These are phyloP conservation scores for Stegodyphus mimosarum DNA, from an alignment of 1,140 invertebrate genomes.

Conservation along the genomic window DNA sequence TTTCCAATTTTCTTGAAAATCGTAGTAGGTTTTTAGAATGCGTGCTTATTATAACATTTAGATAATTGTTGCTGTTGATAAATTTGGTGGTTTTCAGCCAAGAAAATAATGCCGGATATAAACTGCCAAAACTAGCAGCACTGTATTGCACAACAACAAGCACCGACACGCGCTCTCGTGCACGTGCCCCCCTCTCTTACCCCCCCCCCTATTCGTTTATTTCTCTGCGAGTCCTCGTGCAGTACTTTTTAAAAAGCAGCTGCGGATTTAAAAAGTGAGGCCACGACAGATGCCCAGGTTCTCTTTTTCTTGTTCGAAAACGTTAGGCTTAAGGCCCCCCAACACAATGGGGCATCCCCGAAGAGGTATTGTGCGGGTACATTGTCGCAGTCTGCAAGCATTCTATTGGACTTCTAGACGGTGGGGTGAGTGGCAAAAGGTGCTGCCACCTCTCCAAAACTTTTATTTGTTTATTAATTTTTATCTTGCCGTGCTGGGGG, in stretches of 20 bases:
- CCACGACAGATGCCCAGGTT: constrained; percentile 16
- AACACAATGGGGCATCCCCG: constrained; percentile 9
- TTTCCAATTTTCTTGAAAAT: no score
- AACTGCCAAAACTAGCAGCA: no score
- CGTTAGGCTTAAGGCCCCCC: constrained; percentile 7
- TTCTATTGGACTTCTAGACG: constrained; percentile 20
- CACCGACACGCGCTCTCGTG: no score
- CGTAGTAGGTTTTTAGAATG: no score
- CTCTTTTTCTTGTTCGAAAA: neutral
- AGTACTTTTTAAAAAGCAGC: constrained; percentile 20
- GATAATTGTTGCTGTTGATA: no score
- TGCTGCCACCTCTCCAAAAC: neutral
- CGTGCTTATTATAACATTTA: no score
- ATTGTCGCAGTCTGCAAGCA: constrained; percentile 27
- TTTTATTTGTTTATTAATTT: neutral
- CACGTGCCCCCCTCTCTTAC: no score
- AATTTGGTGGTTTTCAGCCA: no score
- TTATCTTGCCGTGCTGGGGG: neutral
- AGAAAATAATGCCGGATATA: no score
- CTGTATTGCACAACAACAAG: no score
- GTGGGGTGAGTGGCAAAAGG: constrained; percentile 5
- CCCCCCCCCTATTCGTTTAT: no score
- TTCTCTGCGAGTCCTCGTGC: neutral
- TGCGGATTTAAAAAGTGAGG: constrained; percentile 23
- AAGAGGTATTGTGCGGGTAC: constrained; percentile 33